A percentile compares a stretch with the other conserved stretches of the same genome.
Conservation (phyloP, 2,797 vertebrate species). For the Sebastes hopkinsi region DNA sequence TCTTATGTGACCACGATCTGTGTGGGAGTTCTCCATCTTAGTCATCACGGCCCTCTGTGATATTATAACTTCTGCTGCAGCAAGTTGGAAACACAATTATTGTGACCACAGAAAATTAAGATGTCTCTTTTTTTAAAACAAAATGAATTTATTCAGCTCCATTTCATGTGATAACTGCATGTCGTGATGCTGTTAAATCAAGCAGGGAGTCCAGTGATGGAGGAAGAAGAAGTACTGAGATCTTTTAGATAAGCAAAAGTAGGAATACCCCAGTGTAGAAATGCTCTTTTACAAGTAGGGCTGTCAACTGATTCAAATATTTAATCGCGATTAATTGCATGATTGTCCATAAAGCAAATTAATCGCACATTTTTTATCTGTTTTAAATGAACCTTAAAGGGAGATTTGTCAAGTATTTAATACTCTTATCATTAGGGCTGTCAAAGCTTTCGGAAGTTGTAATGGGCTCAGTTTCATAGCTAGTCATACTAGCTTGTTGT, state of each 20-base stretch:
- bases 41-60: conserved; percentile 43
- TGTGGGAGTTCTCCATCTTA: conserved; percentile 56
- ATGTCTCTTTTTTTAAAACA: background rate
- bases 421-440: too few species aligned
- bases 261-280: background rate
- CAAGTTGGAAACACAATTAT: conserved; percentile 2
- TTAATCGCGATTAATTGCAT: too few species aligned
- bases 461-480: too few species aligned
- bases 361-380: too few species aligned
- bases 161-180: background rate
- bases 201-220: background rate
- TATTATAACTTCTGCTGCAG: conserved; percentile 40
- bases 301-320: too few species aligned
- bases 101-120: background rate
- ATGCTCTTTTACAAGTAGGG: background rate
- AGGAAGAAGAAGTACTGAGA: background rate
- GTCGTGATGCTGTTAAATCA: background rate
- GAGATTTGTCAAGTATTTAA: too few species aligned
- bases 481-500: too few species aligned
- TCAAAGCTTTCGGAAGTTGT: too few species aligned
- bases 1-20: conserved; percentile 40
- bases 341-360: too few species aligned
- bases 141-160: background rate
- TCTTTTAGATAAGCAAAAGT: background rate
- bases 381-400: too few species aligned